Base-by-base conservation (phyloP, 1,140 invertebrate species). In the Drosophila sp. region DNA sequence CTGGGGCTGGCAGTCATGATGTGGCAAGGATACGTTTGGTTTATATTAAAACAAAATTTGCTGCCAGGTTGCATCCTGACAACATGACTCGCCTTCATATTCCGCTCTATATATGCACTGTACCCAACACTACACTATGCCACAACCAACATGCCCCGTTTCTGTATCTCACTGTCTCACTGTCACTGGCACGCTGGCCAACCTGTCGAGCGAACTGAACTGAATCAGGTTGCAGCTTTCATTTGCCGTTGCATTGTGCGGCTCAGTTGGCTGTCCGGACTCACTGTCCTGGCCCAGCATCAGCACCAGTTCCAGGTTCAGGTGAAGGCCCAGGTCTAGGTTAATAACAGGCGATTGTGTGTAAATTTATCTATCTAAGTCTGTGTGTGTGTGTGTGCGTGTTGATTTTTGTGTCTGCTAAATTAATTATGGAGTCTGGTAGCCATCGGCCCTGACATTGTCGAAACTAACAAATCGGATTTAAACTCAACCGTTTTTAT, bases 211-310 rank as follows among this genome's bases (percentile, higher is more conserved):
- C 9, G 40, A 38, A 51, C 43, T 13, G 40, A 38, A 51, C 43
- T 32, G 38, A 50, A 69, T 69, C 57, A 63, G 66, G 67, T 56
- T 46, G 51, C 58, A 69, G 57, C 71, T 74, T 48, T 62, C 73
- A 72, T 66, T 72, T 65, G 63, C 41, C 29, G 62, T 56, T 58
- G 45, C 45, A 74, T 74, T 77, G 75, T 77, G 40, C 59, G 63
- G 40, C 43, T 18, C 50, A 46, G 69, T 62, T 72, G 61, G 70
- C 54, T 56, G 40, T 29, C 27, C 36, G 67, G 71, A 64, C 50
- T 73, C 46, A 74, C 32, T 9, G 14, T 53, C 32, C 1, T n/a
- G 34, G 29, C 16, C 13, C 29, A 51, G 48, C 14, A 32, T 25
- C 25, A 48, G 18, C 9, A n/a, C 4, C 43, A 48, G 45, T 51